These are phyloP conservation scores for Eristalis tenax DNA, from an alignment of 2,888 invertebrate species.

Conservation along the genomic window DNA sequence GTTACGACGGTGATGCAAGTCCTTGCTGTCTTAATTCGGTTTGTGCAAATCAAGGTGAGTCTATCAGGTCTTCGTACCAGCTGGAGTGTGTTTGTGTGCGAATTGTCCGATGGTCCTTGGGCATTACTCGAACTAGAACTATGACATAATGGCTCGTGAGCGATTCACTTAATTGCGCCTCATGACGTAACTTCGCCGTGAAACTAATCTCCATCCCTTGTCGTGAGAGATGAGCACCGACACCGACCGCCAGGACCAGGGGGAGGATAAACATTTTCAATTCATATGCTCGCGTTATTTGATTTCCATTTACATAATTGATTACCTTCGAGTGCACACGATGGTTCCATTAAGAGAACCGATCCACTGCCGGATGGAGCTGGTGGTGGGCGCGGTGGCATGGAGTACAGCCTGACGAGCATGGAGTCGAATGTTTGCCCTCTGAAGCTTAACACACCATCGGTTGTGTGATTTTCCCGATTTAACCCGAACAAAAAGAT, in stretches of 20 bases:
- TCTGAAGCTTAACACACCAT: not conserved
- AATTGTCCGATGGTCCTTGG: not conserved
- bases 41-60: conserved; percentile 73
- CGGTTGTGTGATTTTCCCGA: not conserved
- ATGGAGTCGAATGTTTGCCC: not conserved
- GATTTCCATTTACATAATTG: conserved; percentile 39
- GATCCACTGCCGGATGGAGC: too few relatives aligned
- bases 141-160: conserved; percentile 18
- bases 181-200: not conserved
- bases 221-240: not conserved
- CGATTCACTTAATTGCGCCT: conserved; percentile 10
- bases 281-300: not conserved
- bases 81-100: not conserved
- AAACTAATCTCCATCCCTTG: not conserved
- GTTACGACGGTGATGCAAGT: conserved; percentile 20
- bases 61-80: not conserved
- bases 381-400: not conserved
- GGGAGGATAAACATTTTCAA: not conserved
- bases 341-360: not conserved
- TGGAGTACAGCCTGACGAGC: not conserved
- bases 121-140: not conserved
- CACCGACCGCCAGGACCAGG: too few relatives aligned
- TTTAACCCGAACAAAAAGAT: too few relatives aligned
- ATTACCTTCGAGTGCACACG: conserved; percentile 5
- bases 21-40: conserved; percentile 64